Percentiles rank a stretch among this genome's conserved stretches.
Conservation (phyloP, 2,888 invertebrate species). For the Julus scandinavius region DNA sequence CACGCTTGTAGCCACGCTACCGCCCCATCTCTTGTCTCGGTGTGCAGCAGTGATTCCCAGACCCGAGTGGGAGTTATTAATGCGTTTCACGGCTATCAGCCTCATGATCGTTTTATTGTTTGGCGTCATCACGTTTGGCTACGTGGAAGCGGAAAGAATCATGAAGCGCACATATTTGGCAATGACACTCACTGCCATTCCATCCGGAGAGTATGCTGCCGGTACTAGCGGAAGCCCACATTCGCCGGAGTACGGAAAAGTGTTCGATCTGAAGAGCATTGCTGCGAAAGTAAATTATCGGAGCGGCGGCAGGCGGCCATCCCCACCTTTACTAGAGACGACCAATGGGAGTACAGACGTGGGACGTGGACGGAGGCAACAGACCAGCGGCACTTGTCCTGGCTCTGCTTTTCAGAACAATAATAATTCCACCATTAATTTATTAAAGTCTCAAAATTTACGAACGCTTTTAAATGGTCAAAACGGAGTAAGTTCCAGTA, state of each 20-base stretch:
- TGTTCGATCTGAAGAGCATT: constrained; percentile 66
- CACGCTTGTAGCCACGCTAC: constrained; percentile 76
- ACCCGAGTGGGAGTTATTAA: constrained; percentile 79
- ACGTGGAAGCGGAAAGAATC: constrained; percentile 79
- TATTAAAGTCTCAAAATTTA: constrained; percentile 50
- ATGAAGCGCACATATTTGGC: constrained; percentile 70
- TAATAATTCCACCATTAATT: constrained; percentile 20
- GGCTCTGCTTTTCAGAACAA: not conserved
- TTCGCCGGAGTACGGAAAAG: constrained; percentile 70
- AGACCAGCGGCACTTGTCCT: not conserved
- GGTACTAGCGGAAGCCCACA: constrained; percentile 70
- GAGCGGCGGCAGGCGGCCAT: not conserved
- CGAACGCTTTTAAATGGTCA: constrained; percentile 34
- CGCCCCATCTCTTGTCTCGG: constrained; percentile 73
- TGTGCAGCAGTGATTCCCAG: constrained; percentile 78
- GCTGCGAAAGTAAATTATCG: constrained; percentile 60
- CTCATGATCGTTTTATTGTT: constrained; percentile 74
- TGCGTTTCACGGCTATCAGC: constrained; percentile 74
- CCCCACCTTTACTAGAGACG: not conserved
- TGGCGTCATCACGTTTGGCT: constrained; percentile 75
- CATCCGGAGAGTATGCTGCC: constrained; percentile 68
- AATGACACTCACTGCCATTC: constrained; percentile 64
- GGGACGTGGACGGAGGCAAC: not conserved
- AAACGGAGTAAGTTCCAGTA: not conserved
- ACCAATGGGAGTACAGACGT: not conserved